phyloP scores from a whole-genome alignment of 2,888 invertebrate species.

The Seira sanloemensis region DNA sequence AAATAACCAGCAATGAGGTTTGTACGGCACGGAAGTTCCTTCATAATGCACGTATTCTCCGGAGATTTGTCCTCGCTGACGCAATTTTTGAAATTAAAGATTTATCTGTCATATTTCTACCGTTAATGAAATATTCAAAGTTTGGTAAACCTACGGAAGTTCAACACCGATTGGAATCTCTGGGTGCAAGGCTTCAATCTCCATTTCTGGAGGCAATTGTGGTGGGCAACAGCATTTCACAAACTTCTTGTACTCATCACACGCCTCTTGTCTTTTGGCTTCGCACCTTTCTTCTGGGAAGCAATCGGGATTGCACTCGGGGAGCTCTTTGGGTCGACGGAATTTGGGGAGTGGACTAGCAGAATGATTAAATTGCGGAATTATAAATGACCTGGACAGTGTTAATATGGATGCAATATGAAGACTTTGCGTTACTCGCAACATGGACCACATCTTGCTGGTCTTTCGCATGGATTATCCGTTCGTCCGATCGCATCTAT shows the following conservation, averaged over 20 bases:
- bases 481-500: slow-evolving; percentile 62
- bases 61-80: slow-evolving; percentile 35
- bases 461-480: slow-evolving; percentile 66
- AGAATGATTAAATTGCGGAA: too few species aligned
- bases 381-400: not conserved
- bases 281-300: slow-evolving; percentile 54
- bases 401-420: not conserved
- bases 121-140: too few species aligned
- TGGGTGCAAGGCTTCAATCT: slow-evolving; percentile 51
- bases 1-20: slow-evolving; percentile 68
- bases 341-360: slow-evolving; percentile 66
- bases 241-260: slow-evolving; percentile 55
- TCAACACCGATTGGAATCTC: slow-evolving; percentile 57
- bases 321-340: slow-evolving; percentile 55
- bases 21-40: slow-evolving; percentile 62
- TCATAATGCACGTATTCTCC: slow-evolving; percentile 39
- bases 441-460: slow-evolving; percentile 61
- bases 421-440: slow-evolving; percentile 57
- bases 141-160: slow-evolving; percentile 47
- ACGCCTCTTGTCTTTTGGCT: slow-evolving; percentile 55
- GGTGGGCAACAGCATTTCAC: slow-evolving; percentile 39
- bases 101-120: too few species aligned
- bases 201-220: slow-evolving; percentile 44
- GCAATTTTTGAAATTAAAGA: too few species aligned
- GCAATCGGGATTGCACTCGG: slow-evolving; percentile 59